Base-by-base conservation (phyloP, 2,888 invertebrate genomes). In the Eulithis testata region DNA sequence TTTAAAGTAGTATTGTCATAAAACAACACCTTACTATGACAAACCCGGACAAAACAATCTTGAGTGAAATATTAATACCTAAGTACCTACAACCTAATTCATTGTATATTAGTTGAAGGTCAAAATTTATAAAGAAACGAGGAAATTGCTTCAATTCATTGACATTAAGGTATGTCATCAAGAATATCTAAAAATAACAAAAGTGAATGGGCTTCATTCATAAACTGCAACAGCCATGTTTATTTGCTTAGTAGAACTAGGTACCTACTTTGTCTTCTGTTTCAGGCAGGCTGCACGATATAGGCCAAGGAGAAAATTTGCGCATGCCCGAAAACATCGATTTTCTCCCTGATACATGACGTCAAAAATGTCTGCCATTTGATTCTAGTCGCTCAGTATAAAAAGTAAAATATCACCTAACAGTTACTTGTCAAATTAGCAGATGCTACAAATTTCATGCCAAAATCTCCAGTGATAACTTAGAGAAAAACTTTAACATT, bases 151-250 rank as follows among this genome's bases (percentile, higher is more conserved):
- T 43, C 49, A 58, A 9, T 60, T 54, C 68, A 63, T 65, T 65
- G 60, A 66, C 53, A 57, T 66, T 47, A 21, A 2, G 21, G 21
- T 44, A 47, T 49, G 21, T 21, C 60, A 56, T 63, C 47, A 53
- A 55, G 62, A 73, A 63, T 58, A 73, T 79, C 82, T 83, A 87
- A 88, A 85, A 86, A 86, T 84, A 86, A 81, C 76, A 84, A 85
- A 83, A 85, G 83, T 89, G 88, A 91, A 91, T 91, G 90, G 78
- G 74, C 72, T 74, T 84, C 92, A 92, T 92, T 92, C 91, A 92
- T 89, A 82, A 90, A 88, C 81, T 82, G 78, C 77, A 74, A 69
- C 82, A 67, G 80, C 86, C 85, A 86, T 89, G 87, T 86, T 81
- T 71, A 77, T 80, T 82, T 76, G 77, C 81, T 79, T 78, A 82